phyloP scores from a whole-genome alignment of 2,113 vertebrate genomes.

The Neotoma lepida region DNA sequence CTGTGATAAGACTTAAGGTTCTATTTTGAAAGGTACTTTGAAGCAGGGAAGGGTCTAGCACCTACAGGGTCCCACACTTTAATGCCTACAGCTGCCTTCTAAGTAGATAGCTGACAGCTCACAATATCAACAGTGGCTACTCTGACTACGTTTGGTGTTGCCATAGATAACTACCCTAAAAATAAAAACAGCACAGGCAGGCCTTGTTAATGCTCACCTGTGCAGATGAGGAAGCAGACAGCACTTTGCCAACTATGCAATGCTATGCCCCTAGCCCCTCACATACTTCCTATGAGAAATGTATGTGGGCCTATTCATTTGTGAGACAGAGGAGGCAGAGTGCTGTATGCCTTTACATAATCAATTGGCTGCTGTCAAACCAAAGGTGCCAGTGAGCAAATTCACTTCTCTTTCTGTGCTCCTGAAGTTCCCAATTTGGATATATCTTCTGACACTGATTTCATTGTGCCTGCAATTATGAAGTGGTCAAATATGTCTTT shows the following conservation, averaged over 20 bases:
- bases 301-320: background rate
- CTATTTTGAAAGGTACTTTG: background rate
- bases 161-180: background rate
- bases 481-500: background rate
- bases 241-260: background rate
- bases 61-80: background rate
- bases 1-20: background rate
- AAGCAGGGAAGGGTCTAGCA: background rate
- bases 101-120: background rate
- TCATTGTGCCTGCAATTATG: background rate
- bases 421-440: background rate
- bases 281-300: background rate
- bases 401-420: background rate
- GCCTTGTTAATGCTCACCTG: background rate
- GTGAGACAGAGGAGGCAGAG: no score
- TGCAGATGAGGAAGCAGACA: background rate
- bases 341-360: background rate
- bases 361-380: background rate
- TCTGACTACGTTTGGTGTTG: background rate
- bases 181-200: background rate
- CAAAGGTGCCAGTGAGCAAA: background rate
- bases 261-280: background rate
- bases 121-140: background rate
- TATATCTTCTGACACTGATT: background rate
- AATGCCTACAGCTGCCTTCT: background rate